These are phyloP conservation scores for Hemicrepidius hirtus DNA, from an alignment of 2,888 invertebrate genomes.

Conservation along the genomic window DNA sequence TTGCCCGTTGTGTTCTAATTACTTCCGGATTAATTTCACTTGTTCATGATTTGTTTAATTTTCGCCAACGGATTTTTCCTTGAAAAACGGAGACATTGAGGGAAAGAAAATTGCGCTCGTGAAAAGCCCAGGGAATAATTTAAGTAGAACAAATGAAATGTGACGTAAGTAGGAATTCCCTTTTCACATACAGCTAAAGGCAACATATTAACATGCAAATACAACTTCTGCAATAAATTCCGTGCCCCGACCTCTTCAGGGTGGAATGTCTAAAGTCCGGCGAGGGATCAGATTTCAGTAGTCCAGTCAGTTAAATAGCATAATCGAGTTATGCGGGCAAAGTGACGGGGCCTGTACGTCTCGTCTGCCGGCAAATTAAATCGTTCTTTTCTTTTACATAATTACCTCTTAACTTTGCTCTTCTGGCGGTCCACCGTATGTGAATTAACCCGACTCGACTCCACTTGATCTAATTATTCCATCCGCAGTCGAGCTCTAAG, in stretches of 20 bases:
- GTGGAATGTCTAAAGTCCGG: conserved; percentile 51
- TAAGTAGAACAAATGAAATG: conserved; percentile 41
- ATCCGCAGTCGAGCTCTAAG: conserved; percentile 68
- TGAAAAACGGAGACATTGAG: background rate
- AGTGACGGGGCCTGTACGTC: conserved; percentile 60
- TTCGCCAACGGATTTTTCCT: conserved; percentile 29
- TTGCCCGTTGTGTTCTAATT: conserved; percentile 53
- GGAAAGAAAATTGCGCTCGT: background rate
- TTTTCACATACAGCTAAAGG: conserved; percentile 31
- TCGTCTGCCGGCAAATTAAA: conserved; percentile 66
- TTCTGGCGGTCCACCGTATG: conserved; percentile 64
- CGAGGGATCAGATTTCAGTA: conserved; percentile 52
- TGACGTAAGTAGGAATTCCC: conserved; percentile 43
- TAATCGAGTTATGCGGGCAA: conserved; percentile 54
- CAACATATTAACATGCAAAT: conserved; percentile 49
- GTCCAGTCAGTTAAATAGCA: conserved; percentile 54
- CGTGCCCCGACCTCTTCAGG: conserved; percentile 49
- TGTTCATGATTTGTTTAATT: conserved; percentile 48
- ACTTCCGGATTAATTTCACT: conserved; percentile 52
- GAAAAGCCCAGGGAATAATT: conserved; percentile 29
- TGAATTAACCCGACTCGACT: conserved; percentile 68
- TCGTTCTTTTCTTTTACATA: conserved; percentile 70
- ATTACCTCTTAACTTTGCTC: conserved; percentile 69
- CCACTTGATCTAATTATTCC: conserved; percentile 71
- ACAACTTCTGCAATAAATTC: conserved; percentile 49